phyloP scores from a whole-genome alignment of 2,797 vertebrate species.

The Silurus lanzhouensis region DNA sequence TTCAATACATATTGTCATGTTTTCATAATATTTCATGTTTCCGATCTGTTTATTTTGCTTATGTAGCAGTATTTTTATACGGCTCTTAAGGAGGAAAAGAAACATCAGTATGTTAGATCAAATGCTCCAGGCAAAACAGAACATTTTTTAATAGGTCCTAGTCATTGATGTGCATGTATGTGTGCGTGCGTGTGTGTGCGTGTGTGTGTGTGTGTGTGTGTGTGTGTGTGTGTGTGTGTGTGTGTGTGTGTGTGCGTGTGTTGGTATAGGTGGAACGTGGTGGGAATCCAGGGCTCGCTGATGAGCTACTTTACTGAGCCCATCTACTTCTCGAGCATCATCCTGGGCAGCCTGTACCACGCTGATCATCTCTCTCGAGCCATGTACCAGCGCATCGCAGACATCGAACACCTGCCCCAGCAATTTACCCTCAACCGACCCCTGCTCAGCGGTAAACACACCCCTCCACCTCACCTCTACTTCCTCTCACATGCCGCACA shows the following conservation, averaged over 20 bases:
- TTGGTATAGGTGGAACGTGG: constrained; percentile 89
- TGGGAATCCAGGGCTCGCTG: constrained; percentile 93
- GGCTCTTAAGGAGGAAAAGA: constrained; percentile 20
- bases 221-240: constrained; percentile 32
- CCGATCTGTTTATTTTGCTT: constrained; percentile 19
- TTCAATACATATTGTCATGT: background rate
- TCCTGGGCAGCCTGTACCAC: constrained; percentile 95
- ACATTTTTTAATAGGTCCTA: constrained; percentile 5
- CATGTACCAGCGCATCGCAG: constrained; percentile 94
- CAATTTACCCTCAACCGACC: constrained; percentile 93
- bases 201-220: constrained; percentile 22
- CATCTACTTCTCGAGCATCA: constrained; percentile 96
- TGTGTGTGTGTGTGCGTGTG: constrained; percentile 21
- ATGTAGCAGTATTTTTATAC: background rate
- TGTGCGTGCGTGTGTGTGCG: too few relatives aligned
- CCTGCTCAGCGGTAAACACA: constrained; percentile 86
- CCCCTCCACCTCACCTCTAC: background rate
- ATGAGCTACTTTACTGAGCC: constrained; percentile 95
- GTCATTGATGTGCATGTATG: background rate
- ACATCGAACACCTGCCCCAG: constrained; percentile 89
- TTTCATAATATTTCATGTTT: constrained; percentile 34
- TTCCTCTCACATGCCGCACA: constrained; percentile 14
- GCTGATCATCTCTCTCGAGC: constrained; percentile 95
- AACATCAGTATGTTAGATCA: constrained; percentile 8
- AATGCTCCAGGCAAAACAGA: constrained; percentile 37